phyloP scores from a whole-genome alignment of 2,888 invertebrate genomes.

The Lissonota sp. region DNA sequence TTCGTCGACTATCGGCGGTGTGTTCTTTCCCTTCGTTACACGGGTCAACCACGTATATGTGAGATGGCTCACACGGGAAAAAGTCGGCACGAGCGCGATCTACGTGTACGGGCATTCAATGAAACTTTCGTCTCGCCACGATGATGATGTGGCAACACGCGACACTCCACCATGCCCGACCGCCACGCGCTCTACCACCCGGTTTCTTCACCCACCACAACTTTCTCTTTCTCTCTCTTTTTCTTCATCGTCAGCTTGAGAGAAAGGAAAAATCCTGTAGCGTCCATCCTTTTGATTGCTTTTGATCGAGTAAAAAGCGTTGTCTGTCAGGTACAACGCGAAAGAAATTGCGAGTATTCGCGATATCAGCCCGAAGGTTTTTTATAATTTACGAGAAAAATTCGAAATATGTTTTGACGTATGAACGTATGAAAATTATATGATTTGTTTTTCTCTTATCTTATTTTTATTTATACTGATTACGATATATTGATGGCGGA shows the following conservation, averaged over 20 bases:
- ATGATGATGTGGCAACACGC: slow-evolving; percentile 83
- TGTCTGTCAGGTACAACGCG: neutral
- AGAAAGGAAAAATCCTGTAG: neutral
- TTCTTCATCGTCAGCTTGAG: neutral
- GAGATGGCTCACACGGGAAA: slow-evolving; percentile 38
- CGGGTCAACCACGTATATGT: slow-evolving; percentile 74
- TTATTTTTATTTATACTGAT: slow-evolving; percentile 8
- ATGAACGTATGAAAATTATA: too few relatives aligned
- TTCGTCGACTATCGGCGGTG: slow-evolving; percentile 9
- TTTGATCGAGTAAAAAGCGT: neutral
- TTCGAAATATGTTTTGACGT: too few relatives aligned
- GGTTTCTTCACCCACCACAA: slow-evolving; percentile 40
- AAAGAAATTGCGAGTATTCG: neutral
- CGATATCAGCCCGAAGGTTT: neutral
- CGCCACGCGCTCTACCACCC: slow-evolving; percentile 70
- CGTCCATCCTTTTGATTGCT: neutral
- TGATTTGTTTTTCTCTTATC: neutral
- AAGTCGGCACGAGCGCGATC: slow-evolving; percentile 78
- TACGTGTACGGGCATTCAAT: slow-evolving; percentile 74
- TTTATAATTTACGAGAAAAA: neutral
- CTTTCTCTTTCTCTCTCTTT: slow-evolving; percentile 10
- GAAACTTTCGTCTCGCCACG: slow-evolving; percentile 76
- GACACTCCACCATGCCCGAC: slow-evolving; percentile 73
- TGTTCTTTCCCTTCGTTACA: slow-evolving; percentile 14
- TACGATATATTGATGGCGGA: slow-evolving; percentile 10